These are phyloP conservation scores for Drosophila nigrodunni DNA, from an alignment of 1,140 invertebrate genomes.

Conservation along the genomic window DNA sequence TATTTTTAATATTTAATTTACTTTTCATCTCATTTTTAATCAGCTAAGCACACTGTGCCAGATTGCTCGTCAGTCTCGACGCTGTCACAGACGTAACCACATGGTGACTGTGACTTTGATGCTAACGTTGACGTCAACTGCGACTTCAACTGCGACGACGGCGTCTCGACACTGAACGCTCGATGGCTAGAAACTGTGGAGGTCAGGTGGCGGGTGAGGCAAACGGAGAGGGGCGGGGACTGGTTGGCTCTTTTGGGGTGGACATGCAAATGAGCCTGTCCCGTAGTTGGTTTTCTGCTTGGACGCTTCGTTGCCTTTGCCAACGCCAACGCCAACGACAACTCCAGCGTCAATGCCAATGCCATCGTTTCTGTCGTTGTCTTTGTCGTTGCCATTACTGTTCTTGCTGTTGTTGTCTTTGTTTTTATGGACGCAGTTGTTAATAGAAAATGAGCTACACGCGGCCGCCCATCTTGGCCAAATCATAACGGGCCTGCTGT, in stretches of 20 bases:
- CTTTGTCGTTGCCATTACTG: slow-evolving; percentile 41
- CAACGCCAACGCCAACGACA: slow-evolving; percentile 23
- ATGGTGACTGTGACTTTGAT: slow-evolving; percentile 79
- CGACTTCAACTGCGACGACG: neutral
- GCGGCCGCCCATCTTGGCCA: slow-evolving; percentile 73
- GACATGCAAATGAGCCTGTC: slow-evolving; percentile 79
- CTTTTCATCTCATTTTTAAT: neutral
- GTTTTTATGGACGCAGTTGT: slow-evolving; percentile 81
- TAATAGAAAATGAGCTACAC: slow-evolving; percentile 82
- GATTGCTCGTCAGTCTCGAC: slow-evolving; percentile 52
- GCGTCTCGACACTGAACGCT: slow-evolving; percentile 16
- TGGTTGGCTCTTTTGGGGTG: slow-evolving; percentile 16
- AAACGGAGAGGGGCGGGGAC: neutral
- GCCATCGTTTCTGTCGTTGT: neutral
- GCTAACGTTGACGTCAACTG: slow-evolving; percentile 45
- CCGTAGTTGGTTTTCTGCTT: slow-evolving; percentile 82
- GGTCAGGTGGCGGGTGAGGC: slow-evolving; percentile 15
- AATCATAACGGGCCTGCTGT: slow-evolving; percentile 70
- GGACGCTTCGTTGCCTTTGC: slow-evolving; percentile 76
- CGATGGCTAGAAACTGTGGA: slow-evolving; percentile 24
- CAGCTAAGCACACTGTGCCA: slow-evolving; percentile 51
- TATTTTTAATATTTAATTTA: too few species aligned
- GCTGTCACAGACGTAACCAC: slow-evolving; percentile 78
- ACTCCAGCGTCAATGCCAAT: too few species aligned
- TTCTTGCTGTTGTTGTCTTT: slow-evolving; percentile 39